phyloP scores from a whole-genome alignment of 2,888 invertebrate species.

The Ectropis crepuscularia region DNA sequence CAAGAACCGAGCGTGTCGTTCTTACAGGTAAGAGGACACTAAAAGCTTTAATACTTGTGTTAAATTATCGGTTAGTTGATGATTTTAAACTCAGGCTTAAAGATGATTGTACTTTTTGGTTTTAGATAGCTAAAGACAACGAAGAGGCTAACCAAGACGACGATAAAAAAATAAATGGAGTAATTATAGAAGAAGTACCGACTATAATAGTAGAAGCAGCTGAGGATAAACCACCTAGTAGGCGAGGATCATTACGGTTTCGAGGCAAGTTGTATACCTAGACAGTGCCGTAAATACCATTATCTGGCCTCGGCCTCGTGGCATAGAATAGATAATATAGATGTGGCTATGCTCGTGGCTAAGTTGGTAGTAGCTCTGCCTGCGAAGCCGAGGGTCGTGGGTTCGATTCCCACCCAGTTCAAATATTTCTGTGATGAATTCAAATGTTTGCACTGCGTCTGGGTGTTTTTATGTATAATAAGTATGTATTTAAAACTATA shows the following conservation, averaged over 20 bases:
- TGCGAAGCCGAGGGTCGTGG: too few relatives aligned
- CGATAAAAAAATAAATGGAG: conserved; percentile 70
- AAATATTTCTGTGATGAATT: too few relatives aligned
- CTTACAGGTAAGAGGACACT: conserved; percentile 71
- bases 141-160: conserved; percentile 55
- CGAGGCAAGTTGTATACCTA: conserved; percentile 71
- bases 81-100: neutral
- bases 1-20: conserved; percentile 86
- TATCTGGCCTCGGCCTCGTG: too few relatives aligned
- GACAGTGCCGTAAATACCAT: too few relatives aligned
- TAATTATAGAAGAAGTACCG: conserved; percentile 64
- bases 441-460: too few relatives aligned
- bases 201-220: conserved; percentile 67
- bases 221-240: conserved; percentile 66
- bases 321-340: too few relatives aligned
- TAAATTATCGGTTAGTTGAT: neutral
- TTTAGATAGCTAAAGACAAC: conserved; percentile 63
- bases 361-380: too few relatives aligned
- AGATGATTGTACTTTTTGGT: neutral
- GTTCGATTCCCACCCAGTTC: too few relatives aligned
- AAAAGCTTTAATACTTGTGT: too few relatives aligned
- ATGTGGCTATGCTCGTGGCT: too few relatives aligned
- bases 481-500: too few relatives aligned
- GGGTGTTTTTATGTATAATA: too few relatives aligned
- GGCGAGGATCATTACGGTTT: conserved; percentile 83